Evolutionary conservation across 2,113 vertebrate genomes (phyloP).

Genomic region (Brachionichthys hirsutus): DNA sequence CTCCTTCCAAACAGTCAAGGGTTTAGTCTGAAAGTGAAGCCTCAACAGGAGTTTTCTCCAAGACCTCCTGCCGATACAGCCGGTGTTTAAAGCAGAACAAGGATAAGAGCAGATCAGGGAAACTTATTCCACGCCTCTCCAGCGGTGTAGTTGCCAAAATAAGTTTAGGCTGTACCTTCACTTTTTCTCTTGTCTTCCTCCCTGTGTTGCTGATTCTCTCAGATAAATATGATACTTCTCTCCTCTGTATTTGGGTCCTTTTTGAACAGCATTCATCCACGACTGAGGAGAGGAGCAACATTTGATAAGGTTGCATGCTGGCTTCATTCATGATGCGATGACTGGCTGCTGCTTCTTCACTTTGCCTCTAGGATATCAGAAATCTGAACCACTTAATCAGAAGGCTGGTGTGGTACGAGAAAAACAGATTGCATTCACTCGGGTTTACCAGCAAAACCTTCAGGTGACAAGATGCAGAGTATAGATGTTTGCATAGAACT

Average conservation of each 20-base stretch:
- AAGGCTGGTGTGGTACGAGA: constrained; percentile 4
- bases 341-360: constrained; percentile 23
- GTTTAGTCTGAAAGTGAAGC: constrained; percentile 54
- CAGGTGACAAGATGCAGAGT: no score
- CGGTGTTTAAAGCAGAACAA: constrained; percentile 41
- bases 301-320: constrained; percentile 34
- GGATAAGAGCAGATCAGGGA: constrained; percentile 18
- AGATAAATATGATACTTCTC: constrained; percentile 14
- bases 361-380: constrained; percentile 18
- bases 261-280: constrained; percentile 12
- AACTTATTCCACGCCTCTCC: constrained; percentile 26
- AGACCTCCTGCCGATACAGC: constrained; percentile 46
- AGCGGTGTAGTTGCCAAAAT: constrained; percentile 41
- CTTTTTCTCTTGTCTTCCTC: background rate
- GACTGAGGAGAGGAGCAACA: constrained; percentile 12
- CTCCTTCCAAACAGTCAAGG: constrained; percentile 39
- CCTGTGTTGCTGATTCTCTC: constrained; percentile 5
- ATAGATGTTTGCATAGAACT: no score
- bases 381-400: constrained; percentile 24
- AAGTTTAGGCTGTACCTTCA: constrained; percentile 6
- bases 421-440: background rate
- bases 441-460: no score
- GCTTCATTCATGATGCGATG: constrained; percentile 23
- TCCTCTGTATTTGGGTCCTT: constrained; percentile 10
- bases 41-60: constrained; percentile 35